Evolutionary conservation across 2,888 invertebrate species (phyloP).

Genomic region (Orchestes rusci): DNA sequence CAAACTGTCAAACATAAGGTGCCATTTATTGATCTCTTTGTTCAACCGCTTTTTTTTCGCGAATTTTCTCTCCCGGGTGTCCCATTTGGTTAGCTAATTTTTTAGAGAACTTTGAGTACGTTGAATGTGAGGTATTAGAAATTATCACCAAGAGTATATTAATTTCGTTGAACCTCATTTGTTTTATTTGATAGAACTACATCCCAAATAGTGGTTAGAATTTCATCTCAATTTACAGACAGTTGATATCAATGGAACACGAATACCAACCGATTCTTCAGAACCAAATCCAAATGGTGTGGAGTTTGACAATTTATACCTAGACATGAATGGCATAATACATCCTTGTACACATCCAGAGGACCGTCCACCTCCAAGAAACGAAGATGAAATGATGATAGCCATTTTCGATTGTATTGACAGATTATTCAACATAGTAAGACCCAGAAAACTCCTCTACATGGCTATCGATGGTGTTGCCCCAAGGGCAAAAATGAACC

Average conservation of each 20-base stretch:
- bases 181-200: conserved; percentile 3
- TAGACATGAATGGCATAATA: conserved; percentile 77
- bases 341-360: conserved; percentile 99
- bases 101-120: no score
- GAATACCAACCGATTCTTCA: conserved; percentile 71
- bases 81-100: no score
- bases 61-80: no score
- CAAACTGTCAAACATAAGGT: no score
- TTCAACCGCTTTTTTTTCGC: no score
- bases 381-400: conserved; percentile 99
- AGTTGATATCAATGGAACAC: conserved; percentile 66
- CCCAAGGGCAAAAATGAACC: conserved; percentile 99
- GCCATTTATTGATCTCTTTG: no score
- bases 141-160: conserved; percentile 1
- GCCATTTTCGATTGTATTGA: conserved; percentile 99
- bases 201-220: background rate
- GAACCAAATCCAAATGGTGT: conserved; percentile 92
- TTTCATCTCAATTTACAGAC: no score
- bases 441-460: conserved; percentile 88
- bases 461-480: conserved; percentile 99
- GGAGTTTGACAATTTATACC: conserved; percentile 88
- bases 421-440: conserved; percentile 83
- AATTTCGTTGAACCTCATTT: conserved; percentile 4
- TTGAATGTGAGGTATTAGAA: no score
- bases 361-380: conserved; percentile 92